Percentiles rank a stretch among this genome's conserved stretches.
phyloP scores from a whole-genome alignment of 2,797 vertebrate species.

The Buceros bicornis region DNA sequence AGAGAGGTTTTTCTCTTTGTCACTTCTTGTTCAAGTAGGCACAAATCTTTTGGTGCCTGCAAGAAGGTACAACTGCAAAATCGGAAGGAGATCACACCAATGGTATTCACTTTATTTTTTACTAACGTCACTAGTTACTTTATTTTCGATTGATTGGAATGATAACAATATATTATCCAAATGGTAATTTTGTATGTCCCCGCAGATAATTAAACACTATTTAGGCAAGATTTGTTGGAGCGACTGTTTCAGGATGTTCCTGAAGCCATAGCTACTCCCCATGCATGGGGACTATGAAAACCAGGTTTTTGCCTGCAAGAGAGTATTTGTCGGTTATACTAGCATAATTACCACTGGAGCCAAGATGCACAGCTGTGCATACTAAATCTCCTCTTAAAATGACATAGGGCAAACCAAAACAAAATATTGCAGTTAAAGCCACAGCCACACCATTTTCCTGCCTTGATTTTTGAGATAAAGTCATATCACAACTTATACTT shows the following conservation, averaged over 20 bases:
- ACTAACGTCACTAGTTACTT: neutral
- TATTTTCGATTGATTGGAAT: neutral
- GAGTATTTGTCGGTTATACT: neutral
- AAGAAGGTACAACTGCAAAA: neutral
- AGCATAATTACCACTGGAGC: neutral
- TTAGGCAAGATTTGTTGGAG: neutral
- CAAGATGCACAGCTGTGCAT: conserved; percentile 15
- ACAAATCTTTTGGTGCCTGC: neutral
- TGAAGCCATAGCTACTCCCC: neutral
- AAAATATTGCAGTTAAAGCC: neutral
- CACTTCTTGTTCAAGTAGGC: neutral
- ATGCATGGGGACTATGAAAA: neutral
- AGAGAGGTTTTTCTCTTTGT: neutral
- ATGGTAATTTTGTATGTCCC: neutral
- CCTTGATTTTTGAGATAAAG: neutral
- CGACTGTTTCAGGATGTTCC: neutral
- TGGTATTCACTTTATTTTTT: neutral
- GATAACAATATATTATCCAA: neutral
- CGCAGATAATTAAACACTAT: neutral
- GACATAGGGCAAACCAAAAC: neutral
- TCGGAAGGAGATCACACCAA: neutral
- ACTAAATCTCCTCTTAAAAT: neutral
- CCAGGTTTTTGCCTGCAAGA: neutral
- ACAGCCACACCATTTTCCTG: neutral
- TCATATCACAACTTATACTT: neutral